Percentiles rank a stretch among this genome's conserved stretches.
Evolutionary conservation across 1,140 invertebrate species (phyloP).

Genomic region (Sesamia nonagrioides): DNA sequence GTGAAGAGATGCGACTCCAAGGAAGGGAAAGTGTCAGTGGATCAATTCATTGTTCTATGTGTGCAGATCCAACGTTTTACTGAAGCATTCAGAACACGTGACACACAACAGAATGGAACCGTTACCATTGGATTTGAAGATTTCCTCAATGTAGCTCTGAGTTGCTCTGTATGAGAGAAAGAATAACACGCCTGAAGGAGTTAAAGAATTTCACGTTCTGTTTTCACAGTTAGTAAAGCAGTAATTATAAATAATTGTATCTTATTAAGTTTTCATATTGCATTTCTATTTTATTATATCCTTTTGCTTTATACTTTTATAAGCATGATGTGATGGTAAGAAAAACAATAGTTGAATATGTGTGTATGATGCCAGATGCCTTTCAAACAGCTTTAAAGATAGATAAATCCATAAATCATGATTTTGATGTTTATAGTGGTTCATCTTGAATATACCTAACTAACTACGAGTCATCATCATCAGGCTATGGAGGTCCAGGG

Average conservation of each 20-base stretch:
- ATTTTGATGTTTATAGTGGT: not conserved
- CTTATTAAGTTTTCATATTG: not conserved
- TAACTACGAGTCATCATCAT: no score
- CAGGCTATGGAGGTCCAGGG: no score
- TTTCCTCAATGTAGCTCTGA: constrained; percentile 92
- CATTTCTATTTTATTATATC: not conserved
- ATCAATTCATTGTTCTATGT: constrained; percentile 96
- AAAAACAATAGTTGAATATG: not conserved
- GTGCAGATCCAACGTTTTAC: constrained; percentile 95
- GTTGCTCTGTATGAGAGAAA: constrained; percentile 88
- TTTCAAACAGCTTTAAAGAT: not conserved
- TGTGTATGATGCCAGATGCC: not conserved
- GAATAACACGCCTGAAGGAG: not conserved
- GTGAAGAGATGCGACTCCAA: constrained; percentile 90
- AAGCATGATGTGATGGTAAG: not conserved
- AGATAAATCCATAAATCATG: not conserved
- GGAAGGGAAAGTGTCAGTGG: constrained; percentile 92
- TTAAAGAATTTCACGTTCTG: not conserved
- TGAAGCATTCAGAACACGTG: constrained; percentile 93
- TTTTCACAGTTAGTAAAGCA: not conserved
- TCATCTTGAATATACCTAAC: not conserved
- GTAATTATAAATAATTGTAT: constrained; percentile 8
- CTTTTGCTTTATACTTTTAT: no score
- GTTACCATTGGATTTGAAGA: constrained; percentile 96
- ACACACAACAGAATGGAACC: constrained; percentile 91